Base-by-base conservation (phyloP, 2,113 vertebrate genomes). In the Protobothrops flavoviridis region DNA sequence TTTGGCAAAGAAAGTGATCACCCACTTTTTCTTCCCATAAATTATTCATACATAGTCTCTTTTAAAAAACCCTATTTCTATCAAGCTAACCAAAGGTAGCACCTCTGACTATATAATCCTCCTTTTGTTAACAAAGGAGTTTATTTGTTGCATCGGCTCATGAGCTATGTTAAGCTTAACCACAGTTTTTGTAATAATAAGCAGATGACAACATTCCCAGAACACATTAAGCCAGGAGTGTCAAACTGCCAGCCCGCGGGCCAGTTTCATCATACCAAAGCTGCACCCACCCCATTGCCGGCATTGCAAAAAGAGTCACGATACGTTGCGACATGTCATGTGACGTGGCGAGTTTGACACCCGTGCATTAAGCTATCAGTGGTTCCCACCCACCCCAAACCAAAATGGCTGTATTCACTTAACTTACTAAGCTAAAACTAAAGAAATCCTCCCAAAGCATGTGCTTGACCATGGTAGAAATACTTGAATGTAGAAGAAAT, bases 1-100 rank as follows among this genome's bases (percentile, higher is more conserved):
- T 94, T 90, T 81, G 94, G 24, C 86, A 96, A 95, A 55, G 15
- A 9, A 89, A 95, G 15, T 0, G 5, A 91, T 93, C 61, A 93
- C 91, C 29, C 13, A 87, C 4, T 89, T 91, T 56, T 93, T 56
- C 33, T 3, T 43, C 7, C 43, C 95, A 1, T 50, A 89, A 91
- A 94, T 26, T 48, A 12, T 90, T 92, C 90, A 21, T 26, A 11
- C 92, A 94, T 29, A 81, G 24, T 43, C 74, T 21, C 33, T 53
- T 8, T 39, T 20, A 91, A 50, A 94, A 1, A 23, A 15, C 2
- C 87, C 50, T 5, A 92, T 87, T 3, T 26, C 5, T 45, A 1
- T 3, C 74, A 93, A 94, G 0, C 91, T 88, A 95, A 43, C 12
- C 61, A 5, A 39, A 95, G 94, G 6, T 85, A 88, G 45, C 26